Percentiles rank a stretch among this genome's conserved stretches.
Evolutionary conservation across 2,888 invertebrate genomes (phyloP).

Genomic region (Melinaea marsaeus): DNA sequence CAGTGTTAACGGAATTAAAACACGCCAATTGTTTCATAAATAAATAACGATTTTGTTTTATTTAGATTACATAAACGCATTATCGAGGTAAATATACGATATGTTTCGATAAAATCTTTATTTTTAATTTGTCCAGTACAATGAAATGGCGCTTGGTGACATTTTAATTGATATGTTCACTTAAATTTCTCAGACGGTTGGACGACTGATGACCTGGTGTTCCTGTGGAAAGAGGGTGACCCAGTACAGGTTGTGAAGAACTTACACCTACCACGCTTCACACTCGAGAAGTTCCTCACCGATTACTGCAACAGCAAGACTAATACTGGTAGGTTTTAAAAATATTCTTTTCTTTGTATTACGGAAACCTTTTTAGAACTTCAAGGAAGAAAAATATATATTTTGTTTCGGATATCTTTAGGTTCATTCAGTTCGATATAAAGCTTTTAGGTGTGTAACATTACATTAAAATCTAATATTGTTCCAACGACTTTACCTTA

Average conservation of each 20-base stretch:
- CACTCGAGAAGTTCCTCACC: conserved; percentile 95
- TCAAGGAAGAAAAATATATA: neutral
- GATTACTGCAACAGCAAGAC: conserved; percentile 98
- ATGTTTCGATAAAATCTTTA: too few relatives aligned
- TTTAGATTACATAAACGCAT: neutral
- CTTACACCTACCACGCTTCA: conserved; percentile 95
- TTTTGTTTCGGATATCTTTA: too few relatives aligned
- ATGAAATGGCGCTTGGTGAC: neutral
- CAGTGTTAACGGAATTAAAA: conserved; percentile 14
- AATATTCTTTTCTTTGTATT: neutral
- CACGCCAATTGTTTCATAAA: neutral
- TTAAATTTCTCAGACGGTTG: conserved; percentile 87
- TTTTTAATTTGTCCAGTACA: neutral
- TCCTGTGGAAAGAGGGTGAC: conserved; percentile 97
- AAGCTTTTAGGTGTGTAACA: too few relatives aligned
- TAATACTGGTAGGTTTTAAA: conserved; percentile 85
- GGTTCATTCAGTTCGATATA: too few relatives aligned
- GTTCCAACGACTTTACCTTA: neutral
- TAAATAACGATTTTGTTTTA: neutral
- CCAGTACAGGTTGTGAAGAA: conserved; percentile 97
- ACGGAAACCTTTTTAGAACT: neutral
- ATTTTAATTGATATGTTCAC: neutral
- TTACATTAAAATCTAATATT: too few relatives aligned
- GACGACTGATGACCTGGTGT: conserved; percentile 97
- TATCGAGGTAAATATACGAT: neutral